Evolutionary conservation across 2,797 vertebrate species (phyloP).

Genomic region (Neomorphus geoffroyi): DNA sequence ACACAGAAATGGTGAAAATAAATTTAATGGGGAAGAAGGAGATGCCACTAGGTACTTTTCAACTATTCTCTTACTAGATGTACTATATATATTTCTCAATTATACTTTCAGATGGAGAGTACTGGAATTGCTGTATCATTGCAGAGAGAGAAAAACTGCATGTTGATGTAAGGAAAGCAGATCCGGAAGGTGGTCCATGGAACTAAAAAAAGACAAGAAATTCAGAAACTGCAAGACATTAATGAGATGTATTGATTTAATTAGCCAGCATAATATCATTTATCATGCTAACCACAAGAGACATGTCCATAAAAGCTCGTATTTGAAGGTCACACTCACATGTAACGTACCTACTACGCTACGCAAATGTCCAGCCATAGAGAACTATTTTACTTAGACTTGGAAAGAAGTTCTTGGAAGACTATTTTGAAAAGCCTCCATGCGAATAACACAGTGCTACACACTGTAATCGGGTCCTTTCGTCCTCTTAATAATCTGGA

Average conservation of each 20-base stretch:
- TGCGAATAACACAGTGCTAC: background rate
- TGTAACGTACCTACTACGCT: background rate
- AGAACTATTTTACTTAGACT: background rate
- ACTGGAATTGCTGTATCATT: background rate
- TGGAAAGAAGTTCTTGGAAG: background rate
- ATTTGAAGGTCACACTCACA: constrained; percentile 49
- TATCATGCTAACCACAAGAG: constrained; percentile 42
- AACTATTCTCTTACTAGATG: background rate
- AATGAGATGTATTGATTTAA: constrained; percentile 56
- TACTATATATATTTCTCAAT: background rate
- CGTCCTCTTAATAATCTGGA: background rate
- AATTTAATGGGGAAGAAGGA: background rate
- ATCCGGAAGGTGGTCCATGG: background rate
- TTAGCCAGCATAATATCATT: constrained; percentile 34
- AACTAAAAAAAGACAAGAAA: background rate
- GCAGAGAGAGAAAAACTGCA: background rate
- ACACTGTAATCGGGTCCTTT: background rate
- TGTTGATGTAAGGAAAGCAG: background rate
- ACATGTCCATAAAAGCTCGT: background rate
- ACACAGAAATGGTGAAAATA: background rate
- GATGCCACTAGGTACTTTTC: background rate
- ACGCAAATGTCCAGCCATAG: background rate
- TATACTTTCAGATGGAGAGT: background rate
- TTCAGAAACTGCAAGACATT: constrained; percentile 38
- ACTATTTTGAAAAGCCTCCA: background rate